phyloP scores from a whole-genome alignment of 1,140 invertebrate genomes.

The Macrostomum lignano region DNA sequence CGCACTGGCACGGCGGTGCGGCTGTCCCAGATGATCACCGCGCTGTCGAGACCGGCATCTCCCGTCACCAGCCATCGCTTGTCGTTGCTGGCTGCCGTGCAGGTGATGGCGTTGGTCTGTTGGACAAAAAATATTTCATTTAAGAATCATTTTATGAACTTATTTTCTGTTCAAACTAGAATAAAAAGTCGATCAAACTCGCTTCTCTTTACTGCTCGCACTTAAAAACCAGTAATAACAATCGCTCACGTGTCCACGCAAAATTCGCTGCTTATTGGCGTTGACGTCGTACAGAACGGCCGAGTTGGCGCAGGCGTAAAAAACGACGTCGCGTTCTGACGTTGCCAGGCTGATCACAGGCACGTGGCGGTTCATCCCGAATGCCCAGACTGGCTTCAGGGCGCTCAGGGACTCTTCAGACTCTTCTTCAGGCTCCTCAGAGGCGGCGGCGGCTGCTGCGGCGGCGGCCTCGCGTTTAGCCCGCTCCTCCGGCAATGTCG shows the following conservation, averaged over 20 bases:
- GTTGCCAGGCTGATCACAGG: slow-evolving; percentile 21
- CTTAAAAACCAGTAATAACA: too few relatives aligned
- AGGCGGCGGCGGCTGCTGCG: too few relatives aligned
- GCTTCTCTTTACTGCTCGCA: too few relatives aligned
- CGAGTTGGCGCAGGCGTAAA: slow-evolving; percentile 24
- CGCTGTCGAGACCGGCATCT: slow-evolving; percentile 21
- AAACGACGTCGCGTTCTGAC: slow-evolving; percentile 13
- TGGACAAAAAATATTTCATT: slow-evolving; percentile 4
- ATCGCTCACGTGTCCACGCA: slow-evolving; percentile 29
- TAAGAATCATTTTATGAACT: neutral
- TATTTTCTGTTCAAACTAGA: too few relatives aligned
- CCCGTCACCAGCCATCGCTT: slow-evolving; percentile 26
- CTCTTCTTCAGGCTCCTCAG: too few relatives aligned
- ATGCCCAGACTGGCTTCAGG: slow-evolving; percentile 36
- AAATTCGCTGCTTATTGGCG: slow-evolving; percentile 22
- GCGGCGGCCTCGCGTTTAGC: too few relatives aligned
- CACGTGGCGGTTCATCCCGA: slow-evolving; percentile 22
- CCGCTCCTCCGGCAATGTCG: too few relatives aligned
- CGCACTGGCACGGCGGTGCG: slow-evolving; percentile 21
- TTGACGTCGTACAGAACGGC: slow-evolving; percentile 25
- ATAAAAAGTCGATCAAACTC: too few relatives aligned
- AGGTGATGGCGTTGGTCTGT: slow-evolving; percentile 23
- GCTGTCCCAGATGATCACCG: slow-evolving; percentile 27
- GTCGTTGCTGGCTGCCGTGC: slow-evolving; percentile 22
- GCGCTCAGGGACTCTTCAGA: too few relatives aligned